phyloP scores from a whole-genome alignment of 2,888 invertebrate genomes.

The Dasypogon diadema region DNA sequence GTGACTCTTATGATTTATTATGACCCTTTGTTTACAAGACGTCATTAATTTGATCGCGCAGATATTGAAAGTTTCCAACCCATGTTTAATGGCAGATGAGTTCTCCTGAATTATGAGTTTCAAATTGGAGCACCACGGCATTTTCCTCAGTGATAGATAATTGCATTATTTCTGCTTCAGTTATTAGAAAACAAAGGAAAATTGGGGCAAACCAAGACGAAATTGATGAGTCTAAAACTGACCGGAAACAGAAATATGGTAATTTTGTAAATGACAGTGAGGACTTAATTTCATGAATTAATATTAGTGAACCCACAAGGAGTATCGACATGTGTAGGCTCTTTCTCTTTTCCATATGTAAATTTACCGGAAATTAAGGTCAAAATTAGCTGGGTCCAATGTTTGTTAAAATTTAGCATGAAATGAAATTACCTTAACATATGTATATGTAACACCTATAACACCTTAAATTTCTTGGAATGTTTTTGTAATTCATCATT shows the following conservation, averaged over 20 bases:
- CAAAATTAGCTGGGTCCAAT: too few species aligned
- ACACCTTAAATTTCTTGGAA: too few species aligned
- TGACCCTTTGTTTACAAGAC: background rate
- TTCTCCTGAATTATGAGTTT: slow-evolving; percentile 21
- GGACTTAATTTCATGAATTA: too few species aligned
- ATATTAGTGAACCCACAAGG: too few species aligned
- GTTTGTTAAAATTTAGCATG: too few species aligned
- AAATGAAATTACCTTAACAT: too few species aligned
- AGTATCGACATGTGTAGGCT: too few species aligned
- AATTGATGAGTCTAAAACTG: background rate
- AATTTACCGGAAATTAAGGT: too few species aligned
- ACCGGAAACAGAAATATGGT: background rate
- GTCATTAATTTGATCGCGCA: background rate
- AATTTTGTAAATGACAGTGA: too few species aligned
- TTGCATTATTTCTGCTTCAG: background rate
- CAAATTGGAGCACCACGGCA: slow-evolving; percentile 30
- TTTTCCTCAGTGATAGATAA: background rate
- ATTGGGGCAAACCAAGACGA: background rate
- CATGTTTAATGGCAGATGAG: background rate
- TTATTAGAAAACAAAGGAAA: background rate
- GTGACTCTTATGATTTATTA: background rate
- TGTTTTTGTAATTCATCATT: too few species aligned
- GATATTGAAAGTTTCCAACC: background rate
- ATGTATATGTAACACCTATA: too few species aligned
- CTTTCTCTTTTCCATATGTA: too few species aligned